Evolutionary conservation across 64 coral and sea anemone genomes (phyloP), one percentile per base, ranked within the genome.

Genomic region (Platygyra sinensis): DNA sequence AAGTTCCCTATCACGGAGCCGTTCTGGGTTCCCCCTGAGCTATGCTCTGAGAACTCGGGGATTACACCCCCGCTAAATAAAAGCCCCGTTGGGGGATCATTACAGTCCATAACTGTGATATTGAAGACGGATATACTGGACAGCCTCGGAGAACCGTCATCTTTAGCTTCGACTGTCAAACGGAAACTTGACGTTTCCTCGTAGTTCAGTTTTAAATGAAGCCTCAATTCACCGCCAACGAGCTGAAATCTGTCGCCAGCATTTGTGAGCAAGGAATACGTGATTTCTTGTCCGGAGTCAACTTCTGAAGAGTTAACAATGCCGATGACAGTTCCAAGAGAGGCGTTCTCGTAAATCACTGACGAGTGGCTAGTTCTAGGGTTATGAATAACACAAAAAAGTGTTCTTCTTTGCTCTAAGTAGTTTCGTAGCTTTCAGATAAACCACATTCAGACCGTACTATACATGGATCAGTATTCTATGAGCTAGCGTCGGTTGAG

Each of bases 1-100:
- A 95, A 73, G 86, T 91, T 95, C 4, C 94, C 94, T 24, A 95
- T 73, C 87, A 83, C 54, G 63, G 94, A 72, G 24, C 90, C 86
- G 87, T 95, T 95, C 29, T 57, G 86, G n/a, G 80, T 83, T 33
- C 89, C 90, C 1, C 16, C 54, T 9, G 81, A 20, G 46, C 51
- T 72, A 28, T 24, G 76, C 25, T 77, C 25, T 20, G 72, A 82
- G 49, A 59, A 83, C 64, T 95, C 94, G 5, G 51, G 42, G 52
- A 95, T 31, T 49, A 30, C 20, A 25, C 86, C 86, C 72, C 90
- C 90, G 6, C 83, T 46, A 36, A 95, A 95, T 60, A 72, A 72
- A 30, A 95, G 72, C 76, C 51, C 36, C 12, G 75, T 83, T 3
- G 94, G 94, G 55, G 86, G 85, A 25, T 92, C 90, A 51, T 95